Base-by-base conservation (phyloP, 2,888 invertebrate species). In the Lepetodrilus schrolli region DNA sequence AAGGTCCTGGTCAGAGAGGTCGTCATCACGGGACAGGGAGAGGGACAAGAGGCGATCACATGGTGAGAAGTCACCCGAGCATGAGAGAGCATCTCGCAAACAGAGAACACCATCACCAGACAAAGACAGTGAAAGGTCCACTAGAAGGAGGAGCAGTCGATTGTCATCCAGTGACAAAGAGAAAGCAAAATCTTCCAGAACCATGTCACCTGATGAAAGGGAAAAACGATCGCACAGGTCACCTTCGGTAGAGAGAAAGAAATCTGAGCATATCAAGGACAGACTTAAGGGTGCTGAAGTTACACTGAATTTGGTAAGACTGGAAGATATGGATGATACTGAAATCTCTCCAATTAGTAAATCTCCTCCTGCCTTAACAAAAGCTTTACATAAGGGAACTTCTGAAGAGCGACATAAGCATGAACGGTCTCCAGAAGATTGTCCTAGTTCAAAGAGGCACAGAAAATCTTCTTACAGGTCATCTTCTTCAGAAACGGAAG, bases 251-350 rank as follows among this genome's bases (percentile, higher is more conserved):
- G 58, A 58, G 34, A 58, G 17, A 30, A 58, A 1, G 20, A 34
- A 10, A 2, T n/a, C 34, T 23, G 51, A 51, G 4, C 13, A 51
- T 20, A 26, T n/a, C 26, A 23, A 23, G 30, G 13, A 58, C 3
- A 23, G 17, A 26, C 26, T 58, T n/a, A 58, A 58, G 30, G 58
- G 58, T 13, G 10, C 58, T 58, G 58, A 58, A 30, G 58, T 58
- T 13, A 58, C 23, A 17, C 30, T 58, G 26, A 58, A 58, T 30
- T 58, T 58, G 30, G 58, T 58, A 7, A 58, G 58, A 58, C 34
- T 58, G 17, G 58, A 58, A 17, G 58, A 58, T 21, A 58, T 58
- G 58, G 58, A 58, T 34, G 13, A 58, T 4, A 58, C 30, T 7
- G 58, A 26, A 4, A 58, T 30, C 17, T n/a, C 58, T 58, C 58